Conservation (phyloP, 2,797 vertebrate genomes). For the Limosa lapponica region DNA sequence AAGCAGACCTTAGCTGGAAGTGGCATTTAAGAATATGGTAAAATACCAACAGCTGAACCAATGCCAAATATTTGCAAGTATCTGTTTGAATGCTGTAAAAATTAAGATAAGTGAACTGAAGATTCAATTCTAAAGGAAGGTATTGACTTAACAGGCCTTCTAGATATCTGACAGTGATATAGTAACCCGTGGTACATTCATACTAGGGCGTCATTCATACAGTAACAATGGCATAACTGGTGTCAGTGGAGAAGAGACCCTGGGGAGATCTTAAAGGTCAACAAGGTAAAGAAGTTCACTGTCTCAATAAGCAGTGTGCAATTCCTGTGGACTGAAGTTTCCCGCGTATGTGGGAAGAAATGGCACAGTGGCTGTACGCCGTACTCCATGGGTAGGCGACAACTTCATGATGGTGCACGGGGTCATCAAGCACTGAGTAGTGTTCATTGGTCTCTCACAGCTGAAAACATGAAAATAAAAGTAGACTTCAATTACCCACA, state of each 20-base stretch:
- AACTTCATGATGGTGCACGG: rapidly evolving
- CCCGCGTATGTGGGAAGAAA: rapidly evolving
- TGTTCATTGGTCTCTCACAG: background rate
- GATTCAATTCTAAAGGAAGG: background rate
- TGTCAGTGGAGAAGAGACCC: background rate
- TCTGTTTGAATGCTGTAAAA: background rate
- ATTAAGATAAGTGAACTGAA: background rate
- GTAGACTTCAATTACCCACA: background rate
- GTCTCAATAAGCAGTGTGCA: background rate
- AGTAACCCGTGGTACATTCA: background rate
- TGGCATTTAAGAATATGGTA: background rate
- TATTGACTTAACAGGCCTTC: background rate
- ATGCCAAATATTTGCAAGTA: background rate
- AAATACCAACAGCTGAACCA: background rate
- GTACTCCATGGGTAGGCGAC: rapidly evolving
- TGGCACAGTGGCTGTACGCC: rapidly evolving
- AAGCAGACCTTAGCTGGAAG: background rate
- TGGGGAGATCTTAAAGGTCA: background rate
- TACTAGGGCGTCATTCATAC: background rate
- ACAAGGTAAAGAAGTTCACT: background rate
- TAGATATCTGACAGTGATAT: background rate
- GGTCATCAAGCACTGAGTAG: background rate
- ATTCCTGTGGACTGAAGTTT: background rate
- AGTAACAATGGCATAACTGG: background rate
- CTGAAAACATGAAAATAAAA: background rate